These are phyloP conservation scores for Takifugu bimaculatus DNA, from an alignment of 2,113 vertebrate genomes.

Conservation along the genomic window DNA sequence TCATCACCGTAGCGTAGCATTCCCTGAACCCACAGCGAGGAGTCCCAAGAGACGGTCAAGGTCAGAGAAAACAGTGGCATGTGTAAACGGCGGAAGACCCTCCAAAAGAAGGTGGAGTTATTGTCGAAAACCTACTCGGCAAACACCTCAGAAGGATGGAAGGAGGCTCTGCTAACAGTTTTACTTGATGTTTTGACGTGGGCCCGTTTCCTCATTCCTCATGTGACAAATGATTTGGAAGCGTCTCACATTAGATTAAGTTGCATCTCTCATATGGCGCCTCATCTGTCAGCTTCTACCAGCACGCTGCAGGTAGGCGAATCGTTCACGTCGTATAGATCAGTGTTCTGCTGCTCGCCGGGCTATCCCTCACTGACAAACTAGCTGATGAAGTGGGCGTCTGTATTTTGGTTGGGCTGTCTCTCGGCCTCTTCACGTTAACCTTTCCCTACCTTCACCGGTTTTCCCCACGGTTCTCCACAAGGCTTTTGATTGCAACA, in stretches of 20 bases:
- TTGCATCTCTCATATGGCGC: constrained; percentile 7
- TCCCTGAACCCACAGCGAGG: constrained; percentile 52
- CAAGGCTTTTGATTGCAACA: constrained; percentile 6
- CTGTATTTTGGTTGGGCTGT: constrained; percentile 31
- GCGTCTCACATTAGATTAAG: constrained; percentile 22
- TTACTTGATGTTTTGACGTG: constrained; percentile 17
- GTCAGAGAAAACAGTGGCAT: constrained; percentile 72
- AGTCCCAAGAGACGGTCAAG: constrained; percentile 63
- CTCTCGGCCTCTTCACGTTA: constrained; percentile 23
- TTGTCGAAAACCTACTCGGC: constrained; percentile 57
- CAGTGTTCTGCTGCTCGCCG: constrained; percentile 31
- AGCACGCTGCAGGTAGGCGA: constrained; percentile 23
- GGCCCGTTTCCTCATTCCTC: constrained; percentile 5
- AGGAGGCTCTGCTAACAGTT: background rate
- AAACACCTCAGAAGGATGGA: constrained; percentile 9
- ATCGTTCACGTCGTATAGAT: constrained; percentile 37
- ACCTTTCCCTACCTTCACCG: constrained; percentile 18
- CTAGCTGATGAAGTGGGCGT: constrained; percentile 33
- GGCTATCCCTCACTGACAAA: constrained; percentile 31
- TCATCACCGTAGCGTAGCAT: constrained; percentile 48
- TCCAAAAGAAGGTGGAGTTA: constrained; percentile 60
- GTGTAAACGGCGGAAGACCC: constrained; percentile 58
- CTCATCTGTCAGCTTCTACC: constrained; percentile 25
- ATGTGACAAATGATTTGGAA: constrained; percentile 17
- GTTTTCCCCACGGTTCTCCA: constrained; percentile 14